These are phyloP conservation scores for Varanus salvator DNA, from an alignment of 2,113 vertebrate species.

Conservation along the genomic window DNA sequence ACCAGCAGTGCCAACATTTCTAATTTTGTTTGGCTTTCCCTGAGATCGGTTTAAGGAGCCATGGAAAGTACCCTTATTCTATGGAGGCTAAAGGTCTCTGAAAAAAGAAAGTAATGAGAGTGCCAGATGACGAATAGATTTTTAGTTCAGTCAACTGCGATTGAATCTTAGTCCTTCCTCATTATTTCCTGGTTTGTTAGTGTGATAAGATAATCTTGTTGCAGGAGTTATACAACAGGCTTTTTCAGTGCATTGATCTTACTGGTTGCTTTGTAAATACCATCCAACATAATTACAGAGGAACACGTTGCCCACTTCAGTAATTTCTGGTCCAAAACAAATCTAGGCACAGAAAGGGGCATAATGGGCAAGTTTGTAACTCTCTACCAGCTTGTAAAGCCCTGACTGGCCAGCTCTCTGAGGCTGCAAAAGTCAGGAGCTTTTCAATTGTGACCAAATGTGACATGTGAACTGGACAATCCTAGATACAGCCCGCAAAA, in stretches of 20 bases:
- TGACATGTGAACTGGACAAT: too few species aligned
- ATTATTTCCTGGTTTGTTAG: conserved; percentile 18
- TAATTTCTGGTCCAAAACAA: not conserved
- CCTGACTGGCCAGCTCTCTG: not conserved
- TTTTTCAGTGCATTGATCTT: conserved; percentile 10
- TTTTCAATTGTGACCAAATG: not conserved
- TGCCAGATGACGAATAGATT: not conserved
- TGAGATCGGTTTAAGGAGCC: not conserved
- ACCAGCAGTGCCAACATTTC: not conserved
- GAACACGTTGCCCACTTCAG: not conserved
- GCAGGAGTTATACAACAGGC: conserved; percentile 5
- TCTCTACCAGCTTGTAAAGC: not conserved
- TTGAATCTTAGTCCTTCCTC: not conserved
- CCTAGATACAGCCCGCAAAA: not conserved
- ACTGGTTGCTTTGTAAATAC: conserved; percentile 12
- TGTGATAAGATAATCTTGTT: conserved; percentile 3
- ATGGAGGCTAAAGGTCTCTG: not conserved
- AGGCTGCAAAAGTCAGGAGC: not conserved
- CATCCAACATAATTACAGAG: conserved; percentile 1
- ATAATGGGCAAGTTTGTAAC: not conserved
- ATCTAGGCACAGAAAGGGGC: not conserved
- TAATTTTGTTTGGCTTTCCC: not conserved
- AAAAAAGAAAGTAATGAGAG: conserved; percentile 15
- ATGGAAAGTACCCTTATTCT: not conserved
- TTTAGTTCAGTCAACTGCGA: not conserved